These are phyloP conservation scores for Mayetiola destructor DNA, from an alignment of 2,888 invertebrate genomes.

Conservation along the genomic window DNA sequence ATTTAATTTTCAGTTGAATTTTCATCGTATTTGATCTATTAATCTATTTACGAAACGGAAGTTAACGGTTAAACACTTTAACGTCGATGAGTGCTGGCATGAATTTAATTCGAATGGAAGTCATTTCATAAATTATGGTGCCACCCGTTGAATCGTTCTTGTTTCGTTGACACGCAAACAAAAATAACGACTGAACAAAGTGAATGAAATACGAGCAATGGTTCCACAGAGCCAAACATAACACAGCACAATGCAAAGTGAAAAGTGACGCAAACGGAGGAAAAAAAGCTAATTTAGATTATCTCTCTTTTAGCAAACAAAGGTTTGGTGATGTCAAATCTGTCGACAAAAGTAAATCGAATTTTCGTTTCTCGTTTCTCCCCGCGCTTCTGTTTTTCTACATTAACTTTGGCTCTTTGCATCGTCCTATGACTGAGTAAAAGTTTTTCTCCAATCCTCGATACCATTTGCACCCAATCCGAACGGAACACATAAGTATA, in stretches of 20 bases:
- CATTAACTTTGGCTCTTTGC: neutral
- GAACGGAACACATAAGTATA: too few species aligned
- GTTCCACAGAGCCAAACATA: too few species aligned
- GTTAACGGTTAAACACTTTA: too few species aligned
- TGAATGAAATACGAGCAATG: neutral
- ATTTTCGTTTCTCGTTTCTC: neutral
- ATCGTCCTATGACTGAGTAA: neutral
- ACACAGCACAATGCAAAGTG: neutral
- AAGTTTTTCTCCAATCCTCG: too few species aligned
- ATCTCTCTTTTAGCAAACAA: slow-evolving; percentile 8
- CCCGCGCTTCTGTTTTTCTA: neutral
- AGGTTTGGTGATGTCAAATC: slow-evolving; percentile 11
- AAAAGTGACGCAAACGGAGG: too few species aligned
- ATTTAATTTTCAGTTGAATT: too few species aligned
- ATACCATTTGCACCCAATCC: too few species aligned
- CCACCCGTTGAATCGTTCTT: neutral
- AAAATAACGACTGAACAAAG: neutral
- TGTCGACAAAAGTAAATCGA: slow-evolving; percentile 13
- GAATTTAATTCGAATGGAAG: slow-evolving; percentile 6
- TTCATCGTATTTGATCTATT: too few species aligned
- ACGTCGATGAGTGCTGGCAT: neutral
- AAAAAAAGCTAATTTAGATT: slow-evolving; percentile 12
- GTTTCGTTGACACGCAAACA: slow-evolving; percentile 1
- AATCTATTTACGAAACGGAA: too few species aligned
- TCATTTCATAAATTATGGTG: slow-evolving; percentile 10